Evolutionary conservation across 2,888 invertebrate genomes (phyloP).

Genomic region (Noctua fimbriata): DNA sequence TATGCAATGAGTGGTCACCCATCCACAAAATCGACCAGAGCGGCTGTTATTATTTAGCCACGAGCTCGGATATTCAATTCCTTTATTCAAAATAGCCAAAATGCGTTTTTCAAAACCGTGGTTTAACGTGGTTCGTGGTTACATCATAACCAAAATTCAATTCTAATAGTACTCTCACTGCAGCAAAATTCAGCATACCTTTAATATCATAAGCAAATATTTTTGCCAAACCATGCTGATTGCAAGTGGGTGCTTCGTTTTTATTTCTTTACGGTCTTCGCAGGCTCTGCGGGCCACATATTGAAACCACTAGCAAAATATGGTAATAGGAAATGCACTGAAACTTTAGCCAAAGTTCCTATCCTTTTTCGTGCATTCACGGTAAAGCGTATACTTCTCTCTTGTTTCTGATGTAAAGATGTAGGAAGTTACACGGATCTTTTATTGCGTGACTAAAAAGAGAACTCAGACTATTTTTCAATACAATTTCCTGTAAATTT

Average conservation of each 20-base stretch:
- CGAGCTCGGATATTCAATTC: too few relatives aligned
- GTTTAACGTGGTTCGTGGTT: neutral
- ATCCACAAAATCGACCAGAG: too few relatives aligned
- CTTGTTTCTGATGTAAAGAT: neutral
- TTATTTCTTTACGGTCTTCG: conserved; percentile 37
- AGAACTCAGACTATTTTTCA: too few relatives aligned
- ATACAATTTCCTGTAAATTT: too few relatives aligned
- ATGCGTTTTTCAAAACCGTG: neutral
- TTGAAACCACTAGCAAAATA: conserved; percentile 55
- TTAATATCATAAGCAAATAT: conserved; percentile 45
- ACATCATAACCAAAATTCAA: neutral
- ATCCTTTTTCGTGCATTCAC: conserved; percentile 3
- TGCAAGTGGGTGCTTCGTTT: conserved; percentile 46
- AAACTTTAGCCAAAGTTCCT: conserved; percentile 28
- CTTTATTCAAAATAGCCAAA: neutral
- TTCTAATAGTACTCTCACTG: neutral
- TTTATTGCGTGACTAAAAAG: too few relatives aligned
- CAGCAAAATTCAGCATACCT: conserved; percentile 38
- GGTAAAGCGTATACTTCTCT: too few relatives aligned
- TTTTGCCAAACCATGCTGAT: conserved; percentile 47
- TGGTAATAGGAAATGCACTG: conserved; percentile 40
- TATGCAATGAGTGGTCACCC: too few relatives aligned
- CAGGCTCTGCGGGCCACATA: conserved; percentile 27
- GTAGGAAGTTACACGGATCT: too few relatives aligned
- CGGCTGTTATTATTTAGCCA: too few relatives aligned